These are phyloP conservation scores for Aphis craccivora DNA, from an alignment of 1,140 invertebrate species.

Conservation along the genomic window DNA sequence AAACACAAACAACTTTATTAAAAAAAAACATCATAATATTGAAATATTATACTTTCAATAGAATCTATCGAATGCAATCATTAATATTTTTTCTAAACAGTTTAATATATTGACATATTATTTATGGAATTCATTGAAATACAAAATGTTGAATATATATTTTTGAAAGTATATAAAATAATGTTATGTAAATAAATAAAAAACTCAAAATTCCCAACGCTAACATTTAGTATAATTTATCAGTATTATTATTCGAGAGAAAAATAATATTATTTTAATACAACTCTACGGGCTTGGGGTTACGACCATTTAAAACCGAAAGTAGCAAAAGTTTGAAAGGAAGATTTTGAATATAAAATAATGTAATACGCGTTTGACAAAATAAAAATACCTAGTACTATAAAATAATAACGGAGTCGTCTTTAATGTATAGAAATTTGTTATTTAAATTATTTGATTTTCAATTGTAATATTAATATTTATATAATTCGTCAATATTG, in stretches of 20 bases:
- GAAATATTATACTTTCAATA: neutral
- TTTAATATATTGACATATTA: neutral
- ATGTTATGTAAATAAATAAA: too few relatives aligned
- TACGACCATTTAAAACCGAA: neutral
- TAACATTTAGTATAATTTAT: neutral
- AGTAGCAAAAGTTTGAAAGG: neutral
- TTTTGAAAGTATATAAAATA: neutral
- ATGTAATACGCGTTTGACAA: neutral
- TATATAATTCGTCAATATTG: neutral
- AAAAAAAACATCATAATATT: neutral
- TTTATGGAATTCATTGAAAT: neutral
- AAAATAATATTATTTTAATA: too few relatives aligned
- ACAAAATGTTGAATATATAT: neutral
- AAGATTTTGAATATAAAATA: neutral
- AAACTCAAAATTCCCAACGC: neutral
- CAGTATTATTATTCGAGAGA: neutral
- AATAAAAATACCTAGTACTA: neutral
- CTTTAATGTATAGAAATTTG: too few relatives aligned
- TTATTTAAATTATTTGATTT: neutral
- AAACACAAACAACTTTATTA: neutral
- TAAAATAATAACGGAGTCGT: neutral
- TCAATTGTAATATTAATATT: neutral
- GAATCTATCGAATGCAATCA: neutral
- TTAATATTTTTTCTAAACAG: neutral
- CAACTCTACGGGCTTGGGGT: too few relatives aligned